Percentiles rank a stretch among this genome's conserved stretches.
phyloP scores from a whole-genome alignment of 2,113 vertebrate genomes.

The Ramphastos sulfuratus region DNA sequence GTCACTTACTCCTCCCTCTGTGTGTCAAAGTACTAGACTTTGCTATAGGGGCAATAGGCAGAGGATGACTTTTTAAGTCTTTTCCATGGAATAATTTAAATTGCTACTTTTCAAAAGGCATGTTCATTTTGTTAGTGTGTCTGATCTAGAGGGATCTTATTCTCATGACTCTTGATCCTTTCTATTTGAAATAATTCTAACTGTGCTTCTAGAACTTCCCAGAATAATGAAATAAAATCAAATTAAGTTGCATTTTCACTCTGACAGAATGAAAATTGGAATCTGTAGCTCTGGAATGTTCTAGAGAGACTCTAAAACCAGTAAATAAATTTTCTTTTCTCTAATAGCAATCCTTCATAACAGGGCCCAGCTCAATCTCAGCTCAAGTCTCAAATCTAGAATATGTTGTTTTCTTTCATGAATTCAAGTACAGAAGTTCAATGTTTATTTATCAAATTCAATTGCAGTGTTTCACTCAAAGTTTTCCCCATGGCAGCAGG shows the following conservation, averaged over 20 bases:
- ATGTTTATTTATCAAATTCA: background rate
- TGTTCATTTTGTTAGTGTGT: background rate
- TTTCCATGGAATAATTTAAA: background rate
- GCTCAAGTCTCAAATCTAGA: background rate
- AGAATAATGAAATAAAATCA: background rate
- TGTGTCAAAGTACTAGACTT: background rate
- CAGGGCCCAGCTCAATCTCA: background rate
- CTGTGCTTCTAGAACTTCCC: background rate
- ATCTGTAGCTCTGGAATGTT: background rate
- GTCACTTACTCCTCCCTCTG: background rate
- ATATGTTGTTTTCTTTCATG: background rate
- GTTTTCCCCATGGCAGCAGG: background rate
- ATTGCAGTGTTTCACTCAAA: background rate
- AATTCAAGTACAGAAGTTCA: background rate
- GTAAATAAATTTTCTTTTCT: background rate
- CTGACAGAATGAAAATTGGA: background rate
- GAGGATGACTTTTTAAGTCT: background rate
- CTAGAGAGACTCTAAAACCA: background rate
- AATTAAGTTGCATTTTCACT: background rate
- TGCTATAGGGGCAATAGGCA: background rate
- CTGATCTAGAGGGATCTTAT: background rate
- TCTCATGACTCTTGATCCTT: background rate
- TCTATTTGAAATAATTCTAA: background rate
- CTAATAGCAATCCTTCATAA: background rate
- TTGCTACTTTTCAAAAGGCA: background rate